Percentiles rank a stretch among this genome's conserved stretches.
These are phyloP conservation scores for Eubasilissa regina DNA, from an alignment of 1,140 invertebrate species.

Conservation along the genomic window DNA sequence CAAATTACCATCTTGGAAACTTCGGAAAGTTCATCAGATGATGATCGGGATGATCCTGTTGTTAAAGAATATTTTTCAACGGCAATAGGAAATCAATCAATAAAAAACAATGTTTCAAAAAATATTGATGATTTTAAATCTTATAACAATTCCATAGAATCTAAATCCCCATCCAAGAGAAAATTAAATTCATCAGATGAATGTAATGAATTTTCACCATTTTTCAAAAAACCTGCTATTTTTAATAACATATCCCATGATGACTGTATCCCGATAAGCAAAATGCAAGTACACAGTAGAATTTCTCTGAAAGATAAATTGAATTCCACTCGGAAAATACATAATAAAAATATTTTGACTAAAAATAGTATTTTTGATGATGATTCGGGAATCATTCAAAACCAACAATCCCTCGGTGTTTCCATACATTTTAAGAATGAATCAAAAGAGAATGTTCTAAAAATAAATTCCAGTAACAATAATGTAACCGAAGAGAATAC, in stretches of 20 bases:
- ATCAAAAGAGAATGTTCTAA: not conserved
- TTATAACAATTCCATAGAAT: not conserved
- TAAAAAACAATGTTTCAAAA: not conserved
- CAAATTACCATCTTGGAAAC: slow-evolving; percentile 51
- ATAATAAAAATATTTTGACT: not conserved
- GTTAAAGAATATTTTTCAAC: not conserved
- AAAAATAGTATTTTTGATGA: not conserved
- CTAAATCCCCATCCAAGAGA: slow-evolving; percentile 59
- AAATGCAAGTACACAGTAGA: not conserved
- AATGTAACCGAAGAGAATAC: not conserved
- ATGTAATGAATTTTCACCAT: slow-evolving; percentile 62
- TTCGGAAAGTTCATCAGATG: slow-evolving; percentile 52
- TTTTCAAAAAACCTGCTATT: slow-evolving; percentile 66
- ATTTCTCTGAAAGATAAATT: slow-evolving; percentile 43
- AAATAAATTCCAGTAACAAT: not conserved
- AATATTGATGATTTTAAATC: slow-evolving; percentile 6
- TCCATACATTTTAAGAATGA: not conserved
- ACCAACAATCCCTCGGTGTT: not conserved
- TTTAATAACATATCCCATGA: slow-evolving; percentile 61
- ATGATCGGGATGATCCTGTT: slow-evolving; percentile 14
- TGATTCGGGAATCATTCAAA: not conserved
- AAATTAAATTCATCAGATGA: slow-evolving; percentile 62
- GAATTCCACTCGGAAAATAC: not conserved
- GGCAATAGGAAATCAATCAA: not conserved
- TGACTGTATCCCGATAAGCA: slow-evolving; percentile 7